Conservation (phyloP, 1,140 invertebrate genomes). For the Portunus trituberculatus region DNA sequence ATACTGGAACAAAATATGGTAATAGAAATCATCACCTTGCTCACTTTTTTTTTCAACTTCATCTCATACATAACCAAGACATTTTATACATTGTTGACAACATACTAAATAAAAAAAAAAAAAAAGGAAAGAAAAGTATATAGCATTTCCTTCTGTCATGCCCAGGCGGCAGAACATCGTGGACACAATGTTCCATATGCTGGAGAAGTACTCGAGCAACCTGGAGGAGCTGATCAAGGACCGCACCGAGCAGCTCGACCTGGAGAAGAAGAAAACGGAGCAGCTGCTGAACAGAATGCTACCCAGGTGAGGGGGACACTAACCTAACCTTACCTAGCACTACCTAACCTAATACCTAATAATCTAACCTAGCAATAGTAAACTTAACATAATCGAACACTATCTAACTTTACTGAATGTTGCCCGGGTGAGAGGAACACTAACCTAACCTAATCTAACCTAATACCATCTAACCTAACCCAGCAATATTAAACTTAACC, state of each 20-base stretch:
- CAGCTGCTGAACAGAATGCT: conserved; percentile 95
- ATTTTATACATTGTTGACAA: too few species aligned
- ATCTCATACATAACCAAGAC: too few species aligned
- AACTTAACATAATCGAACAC: not conserved
- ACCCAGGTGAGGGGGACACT: conserved; percentile 83
- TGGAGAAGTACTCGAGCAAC: conserved; percentile 97
- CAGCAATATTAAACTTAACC: too few species aligned
- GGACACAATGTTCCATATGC: conserved; percentile 98
- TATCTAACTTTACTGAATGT: too few species aligned
- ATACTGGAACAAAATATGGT: too few species aligned
- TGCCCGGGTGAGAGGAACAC: too few species aligned
- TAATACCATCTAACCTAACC: too few species aligned
- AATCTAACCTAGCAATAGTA: not conserved
- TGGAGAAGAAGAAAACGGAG: conserved; percentile 97
- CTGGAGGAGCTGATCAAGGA: conserved; percentile 96
- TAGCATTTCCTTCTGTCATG: not conserved
- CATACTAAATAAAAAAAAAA: not conserved
- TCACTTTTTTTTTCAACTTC: too few species aligned
- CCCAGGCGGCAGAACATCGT: conserved; percentile 95
- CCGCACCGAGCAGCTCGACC: conserved; percentile 91
- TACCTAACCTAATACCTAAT: not conserved
- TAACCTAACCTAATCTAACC: too few species aligned
- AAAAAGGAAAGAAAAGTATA: not conserved
- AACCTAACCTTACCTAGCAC: not conserved
- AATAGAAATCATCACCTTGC: too few species aligned